Evolutionary conservation across 92 coral and sea anemone species (phyloP), one percentile per base, ranked within the genome.

Genomic region (Epizoanthus illoricatus): DNA sequence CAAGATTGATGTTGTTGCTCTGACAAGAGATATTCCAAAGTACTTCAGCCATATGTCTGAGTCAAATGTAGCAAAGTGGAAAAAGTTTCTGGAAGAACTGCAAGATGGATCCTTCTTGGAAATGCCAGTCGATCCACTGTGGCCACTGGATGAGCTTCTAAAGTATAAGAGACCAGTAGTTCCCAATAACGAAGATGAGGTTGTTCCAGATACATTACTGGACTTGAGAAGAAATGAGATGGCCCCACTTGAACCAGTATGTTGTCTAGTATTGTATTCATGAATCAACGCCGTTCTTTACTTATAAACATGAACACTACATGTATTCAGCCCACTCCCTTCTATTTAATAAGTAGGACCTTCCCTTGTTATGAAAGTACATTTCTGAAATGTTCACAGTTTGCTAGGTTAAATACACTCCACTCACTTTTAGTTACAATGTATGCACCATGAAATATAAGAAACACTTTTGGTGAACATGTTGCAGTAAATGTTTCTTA

Each of bases 1-100:
- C 2, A 87, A 84, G 80, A 24, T 83, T 61, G 90, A 84, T 52
- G 13, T 83, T 15, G 84, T 41, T 8, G 82, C 86, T 8, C 65
- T 87, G 23, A 69, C 16, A 8, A 52, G 80, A 3, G 90, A 84
- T 72, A 82, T 87, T 43, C 90, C 90, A 47, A 86, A 83, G 83
- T 86, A 81, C 64, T 81, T 45, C 28, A 61, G 61, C 24, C 64
- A 86, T 73, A 81, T 86, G 75, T 86, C 90, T 15, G n/a, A 43
- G 19, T 20, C 69, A 17, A 75, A 65, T 28, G 13, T 75, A n/a
- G 68, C 58, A n/a, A 33, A 2, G 10, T 81, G 86, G 90, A 78
- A 73, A 20, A 12, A 18, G 7, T 86, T 85, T 75, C 81, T 87
- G 7, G 45, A 75, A 18, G 61, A 73, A 12, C 1, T 87, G 42